A percentile compares a stretch with the other conserved stretches of the same genome.
phyloP scores from a whole-genome alignment of 2,113 vertebrate genomes.

The Colossoma macropomum region DNA sequence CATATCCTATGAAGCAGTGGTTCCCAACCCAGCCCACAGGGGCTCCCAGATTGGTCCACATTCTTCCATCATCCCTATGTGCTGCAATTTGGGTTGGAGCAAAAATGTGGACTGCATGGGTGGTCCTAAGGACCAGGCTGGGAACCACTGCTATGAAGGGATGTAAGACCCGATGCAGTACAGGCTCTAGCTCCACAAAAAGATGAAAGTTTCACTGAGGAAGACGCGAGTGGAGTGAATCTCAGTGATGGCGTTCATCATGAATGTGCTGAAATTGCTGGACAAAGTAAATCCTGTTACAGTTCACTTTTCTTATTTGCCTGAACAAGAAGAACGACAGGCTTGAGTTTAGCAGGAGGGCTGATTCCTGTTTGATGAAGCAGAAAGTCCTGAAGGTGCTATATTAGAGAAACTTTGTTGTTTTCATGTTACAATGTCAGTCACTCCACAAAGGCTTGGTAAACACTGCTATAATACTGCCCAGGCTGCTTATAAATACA shows the following conservation, averaged over 20 bases:
- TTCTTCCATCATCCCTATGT: too few relatives aligned
- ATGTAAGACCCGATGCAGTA: neutral
- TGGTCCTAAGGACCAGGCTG: too few relatives aligned
- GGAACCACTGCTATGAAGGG: neutral
- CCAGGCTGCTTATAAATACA: neutral
- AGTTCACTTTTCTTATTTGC: neutral
- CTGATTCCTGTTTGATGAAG: neutral
- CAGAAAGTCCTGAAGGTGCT: neutral
- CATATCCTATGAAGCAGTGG: neutral
- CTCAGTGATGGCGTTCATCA: too few relatives aligned
- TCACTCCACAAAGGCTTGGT: neutral
- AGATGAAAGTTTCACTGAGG: too few relatives aligned
- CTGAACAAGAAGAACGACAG: neutral
- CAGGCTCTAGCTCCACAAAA: neutral
- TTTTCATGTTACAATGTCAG: neutral
- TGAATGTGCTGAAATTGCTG: neutral
- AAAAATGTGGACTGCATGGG: too few relatives aligned
- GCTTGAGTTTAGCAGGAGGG: neutral
- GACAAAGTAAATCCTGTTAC: neutral
- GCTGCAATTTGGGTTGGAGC: too few relatives aligned
- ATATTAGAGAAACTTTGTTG: neutral
- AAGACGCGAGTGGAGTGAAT: neutral
- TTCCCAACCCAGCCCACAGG: too few relatives aligned
- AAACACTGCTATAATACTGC: slow-evolving; percentile 5
- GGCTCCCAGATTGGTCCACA: too few relatives aligned